These are phyloP conservation scores for Leptopilina drosophilae DNA, from an alignment of 2,888 invertebrate species.

Conservation along the genomic window DNA sequence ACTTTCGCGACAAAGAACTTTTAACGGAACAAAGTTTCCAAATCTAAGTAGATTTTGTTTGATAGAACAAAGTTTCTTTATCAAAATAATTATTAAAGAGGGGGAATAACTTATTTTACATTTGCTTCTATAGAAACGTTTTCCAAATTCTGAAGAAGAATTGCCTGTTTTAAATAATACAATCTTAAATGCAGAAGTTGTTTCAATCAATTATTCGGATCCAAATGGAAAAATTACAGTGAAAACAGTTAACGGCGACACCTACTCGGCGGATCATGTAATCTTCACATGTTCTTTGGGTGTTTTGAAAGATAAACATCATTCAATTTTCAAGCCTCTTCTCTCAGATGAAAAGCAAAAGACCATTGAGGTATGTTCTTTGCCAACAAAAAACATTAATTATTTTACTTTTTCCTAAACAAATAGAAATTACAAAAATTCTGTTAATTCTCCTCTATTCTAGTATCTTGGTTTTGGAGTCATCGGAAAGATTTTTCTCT, in stretches of 20 bases:
- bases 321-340: constrained; percentile 79
- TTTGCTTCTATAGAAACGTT: constrained; percentile 63
- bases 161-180: constrained; percentile 63
- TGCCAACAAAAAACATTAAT: background rate
- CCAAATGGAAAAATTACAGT: constrained; percentile 43
- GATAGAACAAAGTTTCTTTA: too few species aligned
- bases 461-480: constrained; percentile 81
- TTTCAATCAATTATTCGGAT: constrained; percentile 62
- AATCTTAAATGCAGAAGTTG: constrained; percentile 64
- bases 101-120: too few species aligned
- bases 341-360: constrained; percentile 79
- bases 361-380: constrained; percentile 76
- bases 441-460: background rate
- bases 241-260: constrained; percentile 77
- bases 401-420: too few species aligned
- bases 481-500: constrained; percentile 83
- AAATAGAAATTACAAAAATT: too few species aligned
- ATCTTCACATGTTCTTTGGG: constrained; percentile 85
- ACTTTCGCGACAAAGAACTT: too few species aligned
- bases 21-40: too few species aligned
- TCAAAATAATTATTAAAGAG: too few species aligned
- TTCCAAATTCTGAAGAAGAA: constrained; percentile 61
- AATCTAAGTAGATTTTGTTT: too few species aligned
- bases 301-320: constrained; percentile 81
- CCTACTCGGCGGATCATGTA: constrained; percentile 81